phyloP scores from a whole-genome alignment of 2,113 vertebrate genomes.

The Entelurus aequoreus region DNA sequence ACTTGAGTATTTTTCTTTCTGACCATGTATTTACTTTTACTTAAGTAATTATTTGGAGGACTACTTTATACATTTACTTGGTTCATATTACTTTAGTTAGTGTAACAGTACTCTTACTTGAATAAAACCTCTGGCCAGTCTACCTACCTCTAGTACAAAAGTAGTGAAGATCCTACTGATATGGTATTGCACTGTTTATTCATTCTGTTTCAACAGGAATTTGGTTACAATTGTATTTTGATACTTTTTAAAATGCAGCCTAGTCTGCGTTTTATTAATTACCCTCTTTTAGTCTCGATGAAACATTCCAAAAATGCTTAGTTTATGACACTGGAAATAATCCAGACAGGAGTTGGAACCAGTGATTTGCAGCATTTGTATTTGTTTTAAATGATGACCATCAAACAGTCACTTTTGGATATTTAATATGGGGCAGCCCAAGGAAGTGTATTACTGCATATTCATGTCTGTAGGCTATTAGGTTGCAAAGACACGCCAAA shows the following conservation, averaged over 20 bases:
- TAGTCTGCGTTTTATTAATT: background rate
- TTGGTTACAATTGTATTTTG: background rate
- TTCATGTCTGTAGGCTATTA: background rate
- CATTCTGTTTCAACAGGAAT: background rate
- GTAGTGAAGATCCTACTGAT: too few species aligned
- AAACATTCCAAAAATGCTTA: background rate
- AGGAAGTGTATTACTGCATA: background rate
- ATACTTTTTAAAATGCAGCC: background rate
- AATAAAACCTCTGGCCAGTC: too few species aligned
- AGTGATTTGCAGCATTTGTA: conserved; percentile 1
- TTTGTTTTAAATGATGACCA: background rate
- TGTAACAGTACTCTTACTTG: too few species aligned
- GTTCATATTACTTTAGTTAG: too few species aligned
- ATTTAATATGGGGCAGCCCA: background rate
- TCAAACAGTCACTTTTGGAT: background rate
- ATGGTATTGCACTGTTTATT: background rate
- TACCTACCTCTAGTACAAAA: too few species aligned
- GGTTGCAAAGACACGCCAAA: background rate
- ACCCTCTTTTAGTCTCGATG: background rate
- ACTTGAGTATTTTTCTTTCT: too few species aligned
- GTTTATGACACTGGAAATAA: background rate
- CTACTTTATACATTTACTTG: too few species aligned
- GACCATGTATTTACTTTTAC: too few species aligned
- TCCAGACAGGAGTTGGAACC: background rate
- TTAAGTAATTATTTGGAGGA: too few species aligned